Base-by-base conservation (phyloP, 2,113 vertebrate species). In the Conger conger region DNA sequence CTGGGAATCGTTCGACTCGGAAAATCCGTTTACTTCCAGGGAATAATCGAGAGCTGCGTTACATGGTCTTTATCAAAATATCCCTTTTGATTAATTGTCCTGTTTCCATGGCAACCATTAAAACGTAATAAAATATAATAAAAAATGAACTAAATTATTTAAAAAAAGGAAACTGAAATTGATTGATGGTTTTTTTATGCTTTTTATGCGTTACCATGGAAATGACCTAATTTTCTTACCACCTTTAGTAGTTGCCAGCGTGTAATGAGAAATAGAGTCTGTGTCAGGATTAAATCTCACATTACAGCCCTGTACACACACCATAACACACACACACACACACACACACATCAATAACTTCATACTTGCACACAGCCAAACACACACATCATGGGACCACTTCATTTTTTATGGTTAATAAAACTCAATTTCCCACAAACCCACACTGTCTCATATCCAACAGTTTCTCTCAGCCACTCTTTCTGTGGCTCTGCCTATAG, bases 181-280 rank as follows among this genome's bases (percentile, higher is more conserved):
- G 23, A 86, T 73, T 73, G 88, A 85, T 82, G 45, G 82, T 86
- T 88, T 45, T 50, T 27, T 57, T 57, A 0, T 57, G 7, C 16
- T 79, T 79, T 87, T 91, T 89, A 90, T 87, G 86, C 36, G 87
- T 90, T 88, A 91, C 84, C 85, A 91, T 90, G 79, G 84, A 93
- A 87, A 92, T 93, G 86, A 91, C 91, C 94, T 94, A 93, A 93
- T 90, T 94, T 50, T 85, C 95, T 96, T 96, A 96, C 95, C 95
- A 96, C 95, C 95, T 96, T 92, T 90, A 84, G 93, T 90, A 89
- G 93, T 90, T 93, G 93, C 93, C 95, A 95, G 95, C 95, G 89
- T 96, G 95, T 90, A 96, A 96, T 91, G 92, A 94, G 90, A 95
- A 94, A 94, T 91, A 95, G 91, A 93, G 91, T 91, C 90, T 37